These are phyloP conservation scores for Rapana venosa DNA, from an alignment of 2,888 invertebrate species.

Conservation along the genomic window DNA sequence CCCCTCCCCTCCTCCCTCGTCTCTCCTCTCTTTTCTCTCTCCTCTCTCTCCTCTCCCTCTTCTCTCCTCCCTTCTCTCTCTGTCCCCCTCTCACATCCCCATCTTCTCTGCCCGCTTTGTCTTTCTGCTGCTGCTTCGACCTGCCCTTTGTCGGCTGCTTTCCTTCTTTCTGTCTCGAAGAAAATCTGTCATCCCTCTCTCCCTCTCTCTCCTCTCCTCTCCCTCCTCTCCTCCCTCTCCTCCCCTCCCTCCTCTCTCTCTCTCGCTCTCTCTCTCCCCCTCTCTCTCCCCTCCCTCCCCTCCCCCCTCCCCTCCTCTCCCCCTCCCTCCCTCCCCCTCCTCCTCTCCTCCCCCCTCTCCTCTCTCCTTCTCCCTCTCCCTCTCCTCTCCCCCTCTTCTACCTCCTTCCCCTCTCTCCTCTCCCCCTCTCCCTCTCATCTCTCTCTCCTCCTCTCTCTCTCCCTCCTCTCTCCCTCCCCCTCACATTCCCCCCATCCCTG, in stretches of 20 bases:
- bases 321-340: too few species aligned
- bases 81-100: neutral
- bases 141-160: neutral
- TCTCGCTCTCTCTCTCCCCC: neutral
- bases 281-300: too few species aligned
- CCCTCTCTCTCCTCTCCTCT: conserved; percentile 7
- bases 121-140: neutral
- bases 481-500: too few species aligned
- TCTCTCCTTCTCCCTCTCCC: neutral
- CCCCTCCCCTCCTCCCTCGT: neutral
- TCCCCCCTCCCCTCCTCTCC: too few species aligned
- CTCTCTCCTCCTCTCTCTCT: too few species aligned
- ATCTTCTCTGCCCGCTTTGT: neutral
- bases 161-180: neutral
- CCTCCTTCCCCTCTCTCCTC: too few species aligned
- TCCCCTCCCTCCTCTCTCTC: neutral
- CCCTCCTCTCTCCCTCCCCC: too few species aligned
- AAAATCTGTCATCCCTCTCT: neutral
- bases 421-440: too few species aligned
- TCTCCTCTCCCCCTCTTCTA: too few species aligned
- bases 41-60: too few species aligned
- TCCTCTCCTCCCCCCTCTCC: neutral
- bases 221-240: neutral
- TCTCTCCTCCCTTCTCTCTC: neutral
- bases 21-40: neutral